Evolutionary conservation across 1,140 invertebrate genomes (phyloP).

Genomic region (Mizuhopecten yessoensis): DNA sequence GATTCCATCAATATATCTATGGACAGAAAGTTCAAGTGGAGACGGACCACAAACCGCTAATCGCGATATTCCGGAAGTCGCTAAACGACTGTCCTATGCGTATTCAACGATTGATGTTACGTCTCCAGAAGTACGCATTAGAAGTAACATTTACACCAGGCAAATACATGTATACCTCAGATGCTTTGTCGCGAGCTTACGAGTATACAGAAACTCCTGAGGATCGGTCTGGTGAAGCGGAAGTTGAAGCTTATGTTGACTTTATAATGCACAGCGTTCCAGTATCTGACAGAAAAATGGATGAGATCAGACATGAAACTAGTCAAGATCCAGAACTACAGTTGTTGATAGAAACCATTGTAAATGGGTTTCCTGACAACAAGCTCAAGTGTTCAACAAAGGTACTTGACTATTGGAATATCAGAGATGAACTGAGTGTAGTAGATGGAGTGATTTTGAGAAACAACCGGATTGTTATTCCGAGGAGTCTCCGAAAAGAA

Average conservation of each 20-base stretch:
- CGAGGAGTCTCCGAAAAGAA: slow-evolving; percentile 15
- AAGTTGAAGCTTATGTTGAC: neutral
- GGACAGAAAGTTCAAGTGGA: neutral
- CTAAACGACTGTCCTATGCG: no score
- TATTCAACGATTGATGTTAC: no score
- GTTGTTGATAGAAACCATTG: no score
- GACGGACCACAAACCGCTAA: neutral
- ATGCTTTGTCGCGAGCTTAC: neutral
- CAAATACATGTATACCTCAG: no score
- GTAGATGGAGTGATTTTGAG: neutral
- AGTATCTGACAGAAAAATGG: neutral
- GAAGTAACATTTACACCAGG: no score
- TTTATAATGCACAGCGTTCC: neutral
- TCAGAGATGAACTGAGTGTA: neutral
- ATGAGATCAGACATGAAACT: no score
- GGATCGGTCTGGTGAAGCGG: neutral
- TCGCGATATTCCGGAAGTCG: no score
- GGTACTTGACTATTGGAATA: neutral
- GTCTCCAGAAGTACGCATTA: no score
- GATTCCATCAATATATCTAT: neutral
- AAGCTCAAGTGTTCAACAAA: neutral
- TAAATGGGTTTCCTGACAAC: slow-evolving; percentile 56
- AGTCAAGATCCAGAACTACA: no score
- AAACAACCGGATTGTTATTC: slow-evolving; percentile 20
- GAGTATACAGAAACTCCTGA: neutral